phyloP scores from a whole-genome alignment of 1,140 invertebrate species.

The Trichoplusia ni region DNA sequence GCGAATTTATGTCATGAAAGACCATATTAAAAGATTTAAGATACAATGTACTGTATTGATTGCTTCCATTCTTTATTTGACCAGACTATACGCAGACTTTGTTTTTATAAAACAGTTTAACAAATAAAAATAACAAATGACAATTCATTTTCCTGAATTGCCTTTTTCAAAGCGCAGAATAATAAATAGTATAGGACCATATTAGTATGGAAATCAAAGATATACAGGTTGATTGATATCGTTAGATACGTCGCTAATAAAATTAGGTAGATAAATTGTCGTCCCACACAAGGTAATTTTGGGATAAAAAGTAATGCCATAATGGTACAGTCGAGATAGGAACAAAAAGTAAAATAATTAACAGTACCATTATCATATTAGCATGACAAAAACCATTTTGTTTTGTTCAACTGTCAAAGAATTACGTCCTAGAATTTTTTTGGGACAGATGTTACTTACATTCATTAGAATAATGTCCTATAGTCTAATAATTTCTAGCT shows the following conservation, averaged over 20 bases:
- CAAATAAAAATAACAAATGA: background rate
- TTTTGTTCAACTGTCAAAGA: no score
- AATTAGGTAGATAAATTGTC: conserved; percentile 10
- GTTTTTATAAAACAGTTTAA: no score
- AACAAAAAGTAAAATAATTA: background rate
- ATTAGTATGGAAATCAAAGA: conserved; percentile 11
- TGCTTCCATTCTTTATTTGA: no score
- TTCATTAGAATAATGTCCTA: no score
- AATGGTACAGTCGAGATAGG: no score
- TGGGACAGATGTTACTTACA: no score
- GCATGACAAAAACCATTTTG: background rate
- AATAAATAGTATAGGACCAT: conserved; percentile 15
- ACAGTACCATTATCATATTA: background rate
- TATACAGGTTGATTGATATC: conserved; percentile 14
- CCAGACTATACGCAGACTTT: no score
- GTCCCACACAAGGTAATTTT: background rate
- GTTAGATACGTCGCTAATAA: conserved; percentile 2
- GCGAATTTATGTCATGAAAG: no score
- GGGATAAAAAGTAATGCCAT: background rate
- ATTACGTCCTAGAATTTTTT: no score
- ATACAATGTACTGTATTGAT: no score
- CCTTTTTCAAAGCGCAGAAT: conserved; percentile 10
- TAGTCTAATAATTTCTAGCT: no score
- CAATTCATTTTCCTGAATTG: conserved; percentile 17
- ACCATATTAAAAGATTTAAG: no score